Percentiles rank a stretch among this genome's conserved stretches.
Conservation (phyloP, 2,113 vertebrate species). For the Paramisgurnus dabryanus region DNA sequence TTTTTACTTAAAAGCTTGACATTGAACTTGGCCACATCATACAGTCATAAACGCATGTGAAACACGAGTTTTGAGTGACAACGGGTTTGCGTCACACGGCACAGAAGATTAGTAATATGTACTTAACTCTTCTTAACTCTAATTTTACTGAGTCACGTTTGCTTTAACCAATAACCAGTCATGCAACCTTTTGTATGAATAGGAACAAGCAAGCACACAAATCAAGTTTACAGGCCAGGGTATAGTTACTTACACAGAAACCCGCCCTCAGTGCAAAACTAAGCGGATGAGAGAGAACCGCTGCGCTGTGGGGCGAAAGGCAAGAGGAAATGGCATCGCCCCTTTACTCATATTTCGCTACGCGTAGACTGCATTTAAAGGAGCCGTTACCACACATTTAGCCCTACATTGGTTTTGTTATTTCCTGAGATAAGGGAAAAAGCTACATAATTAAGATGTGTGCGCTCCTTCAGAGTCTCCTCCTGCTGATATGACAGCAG, state of each 20-base stretch:
- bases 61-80: too few relatives aligned
- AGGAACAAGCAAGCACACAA: background rate
- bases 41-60: too few relatives aligned
- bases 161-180: background rate
- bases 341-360: conserved; percentile 1
- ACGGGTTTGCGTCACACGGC: background rate
- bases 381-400: background rate
- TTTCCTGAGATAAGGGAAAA: background rate
- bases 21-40: too few relatives aligned
- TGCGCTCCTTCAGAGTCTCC: background rate
- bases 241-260: background rate
- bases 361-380: conserved; percentile 13
- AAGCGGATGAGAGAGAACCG: background rate
- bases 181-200: background rate
- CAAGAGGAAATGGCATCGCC: conserved; percentile 2
- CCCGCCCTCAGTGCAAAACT: background rate
- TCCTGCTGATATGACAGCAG: background rate
- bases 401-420: background rate
- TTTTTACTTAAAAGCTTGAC: too few relatives aligned
- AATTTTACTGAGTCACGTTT: background rate
- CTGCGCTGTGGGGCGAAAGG: background rate
- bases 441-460: background rate
- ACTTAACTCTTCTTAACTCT: too few relatives aligned
- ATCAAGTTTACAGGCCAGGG: background rate
- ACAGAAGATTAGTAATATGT: background rate